phyloP scores from a whole-genome alignment of 1,140 invertebrate genomes.

The Spodoptera litura region DNA sequence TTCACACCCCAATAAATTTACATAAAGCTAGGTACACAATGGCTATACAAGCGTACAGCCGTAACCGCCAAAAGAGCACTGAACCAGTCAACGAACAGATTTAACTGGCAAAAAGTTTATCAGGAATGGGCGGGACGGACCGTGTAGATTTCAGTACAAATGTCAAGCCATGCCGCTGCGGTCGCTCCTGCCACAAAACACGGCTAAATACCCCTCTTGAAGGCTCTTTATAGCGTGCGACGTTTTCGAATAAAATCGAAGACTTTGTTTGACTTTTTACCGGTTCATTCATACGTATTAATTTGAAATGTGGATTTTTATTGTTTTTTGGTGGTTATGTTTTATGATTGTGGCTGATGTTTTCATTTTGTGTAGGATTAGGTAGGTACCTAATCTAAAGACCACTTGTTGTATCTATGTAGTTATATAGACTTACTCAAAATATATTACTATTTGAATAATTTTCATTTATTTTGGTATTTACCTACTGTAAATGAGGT shows the following conservation, averaged over 20 bases:
- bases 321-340: not conserved
- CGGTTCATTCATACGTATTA: not conserved
- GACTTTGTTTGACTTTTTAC: slow-evolving; percentile 17
- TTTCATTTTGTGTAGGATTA: too few relatives aligned
- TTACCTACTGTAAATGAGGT: not conserved
- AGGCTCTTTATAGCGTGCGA: slow-evolving; percentile 32
- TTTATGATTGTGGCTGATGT: not conserved
- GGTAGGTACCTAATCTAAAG: too few relatives aligned
- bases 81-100: slow-evolving; percentile 48
- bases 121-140: slow-evolving; percentile 54
- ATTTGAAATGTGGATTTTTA: not conserved
- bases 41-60: slow-evolving; percentile 24
- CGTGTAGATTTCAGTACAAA: slow-evolving; percentile 30
- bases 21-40: slow-evolving; percentile 36
- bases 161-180: slow-evolving; percentile 50
- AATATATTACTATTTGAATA: too few relatives aligned
- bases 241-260: slow-evolving; percentile 18
- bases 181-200: slow-evolving; percentile 47
- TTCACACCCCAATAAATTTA: slow-evolving; percentile 36
- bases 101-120: slow-evolving; percentile 58
- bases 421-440: too few relatives aligned
- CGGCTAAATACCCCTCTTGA: slow-evolving; percentile 30
- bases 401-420: too few relatives aligned
- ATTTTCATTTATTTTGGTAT: not conserved
- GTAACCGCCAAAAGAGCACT: slow-evolving; percentile 41